Base-by-base conservation (phyloP, 2,113 vertebrate genomes). In the Todiramphus chloris region DNA sequence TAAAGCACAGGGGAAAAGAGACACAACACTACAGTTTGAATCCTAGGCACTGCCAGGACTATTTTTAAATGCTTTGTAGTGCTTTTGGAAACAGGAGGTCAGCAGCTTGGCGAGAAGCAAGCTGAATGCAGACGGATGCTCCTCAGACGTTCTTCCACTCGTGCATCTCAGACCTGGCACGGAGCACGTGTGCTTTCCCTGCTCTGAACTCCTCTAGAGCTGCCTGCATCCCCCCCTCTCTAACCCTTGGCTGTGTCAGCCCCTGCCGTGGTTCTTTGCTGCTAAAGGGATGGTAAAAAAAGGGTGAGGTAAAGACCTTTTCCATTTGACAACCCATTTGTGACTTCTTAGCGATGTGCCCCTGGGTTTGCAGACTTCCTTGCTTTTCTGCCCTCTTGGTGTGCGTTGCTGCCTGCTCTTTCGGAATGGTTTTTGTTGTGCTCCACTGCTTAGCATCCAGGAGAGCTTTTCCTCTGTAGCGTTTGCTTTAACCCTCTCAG, bases 141-240 rank as follows among this genome's bases (percentile, higher is more conserved):
- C 48, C 30, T 68, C 37, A 28, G 43, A 5, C 31, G 0, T 33
- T 16, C 2, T 43, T 79, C 37, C 0, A 0, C 74, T 59, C 9
- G 0, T 21, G 70, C 37, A 3, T n/a, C 51, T 63, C 30, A 0
- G 76, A 4, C 13, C 13, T 46, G 66, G 60, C 37, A 23, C 19
- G 27, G 63, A 7, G 89, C 35, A 39, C 63, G 59, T 5, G 14
- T 3, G 27, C 33, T 82, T 39, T 16, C 11, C 30, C 74, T 18
- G 60, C 56, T n/a, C 66, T 6, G 24, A 37, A 3, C 43, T 20
- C 16, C 46, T 9, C 43, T 15, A 2, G 53, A n/a, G 58, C 67
- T n/a, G 35, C 63, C 66, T 5, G 5, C 2, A 28, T 33, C n/a
- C 74, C 46, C 63, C 8, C 80, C 35, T 18, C 28, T 62, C 56